Base-by-base conservation (phyloP, 2,888 invertebrate species). In the Apodemia mormo region DNA sequence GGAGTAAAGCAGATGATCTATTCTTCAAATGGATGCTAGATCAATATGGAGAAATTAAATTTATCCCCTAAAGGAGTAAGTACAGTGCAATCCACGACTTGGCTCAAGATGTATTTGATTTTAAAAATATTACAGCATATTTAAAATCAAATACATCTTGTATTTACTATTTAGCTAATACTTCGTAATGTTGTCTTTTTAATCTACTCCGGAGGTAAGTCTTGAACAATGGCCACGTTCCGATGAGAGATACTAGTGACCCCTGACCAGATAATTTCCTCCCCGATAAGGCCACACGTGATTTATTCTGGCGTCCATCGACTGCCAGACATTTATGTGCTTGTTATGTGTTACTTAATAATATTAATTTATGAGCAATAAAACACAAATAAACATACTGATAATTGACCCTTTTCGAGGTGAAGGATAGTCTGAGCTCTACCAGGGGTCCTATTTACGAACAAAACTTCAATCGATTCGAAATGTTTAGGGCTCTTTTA, bases 201-300 rank as follows among this genome's bases (percentile, higher is more conserved):
- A 56, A 68, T 66, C 71, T 52, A 40, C 66, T 68, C 67, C 64
- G 72, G 68, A 70, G 72, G 72, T 72, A 72, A 68, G 56, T 61
- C 69, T 70, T 68, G 68, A 70, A 66, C 65, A 43, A 73, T 66
- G 70, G 12, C 61, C 61, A 68, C 68, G 68, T 70, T 70, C 71
- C 73, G 52, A 64, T 52, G 65, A 54, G 70, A 65, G 74, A 74
- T 74, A 75, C 56, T 30, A 68, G 65, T 74, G 76, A 74, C 75
- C 75, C 72, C 67, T 74, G 71, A 66, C 72, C 72, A 68, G 73
- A 71, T 76, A 74, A 76, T 73, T 74, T 72, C 71, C 73, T 76
- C 69, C 70, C 29, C 67, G 68, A 61, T 71, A 74, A 75, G 70
- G 66, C 71, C 22, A 58, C 71, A 37, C 29, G 54, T 74, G 69